Evolutionary conservation across 2,113 vertebrate genomes (phyloP).

Genomic region (Platanista minor): DNA sequence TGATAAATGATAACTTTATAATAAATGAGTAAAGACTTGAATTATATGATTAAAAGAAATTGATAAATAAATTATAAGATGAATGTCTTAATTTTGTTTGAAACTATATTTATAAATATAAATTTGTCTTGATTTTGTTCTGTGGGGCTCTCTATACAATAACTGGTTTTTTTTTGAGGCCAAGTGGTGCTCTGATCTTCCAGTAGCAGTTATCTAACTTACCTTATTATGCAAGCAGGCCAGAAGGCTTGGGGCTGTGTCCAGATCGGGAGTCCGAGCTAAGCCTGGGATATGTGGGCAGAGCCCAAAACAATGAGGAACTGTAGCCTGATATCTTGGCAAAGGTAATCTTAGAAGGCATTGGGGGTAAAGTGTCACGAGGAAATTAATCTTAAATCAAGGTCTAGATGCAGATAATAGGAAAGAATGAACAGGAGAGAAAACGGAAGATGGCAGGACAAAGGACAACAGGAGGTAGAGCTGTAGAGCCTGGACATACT

Average conservation of each 20-base stretch:
- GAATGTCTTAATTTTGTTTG: slow-evolving; percentile 12
- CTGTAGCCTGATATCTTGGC: neutral
- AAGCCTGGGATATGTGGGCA: neutral
- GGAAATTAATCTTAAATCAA: neutral
- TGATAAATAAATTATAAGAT: neutral
- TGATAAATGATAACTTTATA: slow-evolving; percentile 14
- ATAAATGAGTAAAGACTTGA: neutral
- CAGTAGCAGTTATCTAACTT: neutral
- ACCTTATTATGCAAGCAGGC: neutral
- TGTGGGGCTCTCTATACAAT: neutral
- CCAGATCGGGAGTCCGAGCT: neutral
- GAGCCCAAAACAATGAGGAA: neutral
- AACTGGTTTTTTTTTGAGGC: neutral
- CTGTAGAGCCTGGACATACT: neutral
- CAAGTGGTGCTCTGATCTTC: neutral
- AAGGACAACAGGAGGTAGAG: neutral
- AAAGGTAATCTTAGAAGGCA: neutral
- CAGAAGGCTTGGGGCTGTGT: neutral
- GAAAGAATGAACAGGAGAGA: neutral
- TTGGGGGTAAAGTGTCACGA: neutral
- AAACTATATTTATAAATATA: neutral
- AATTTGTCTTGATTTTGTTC: neutral
- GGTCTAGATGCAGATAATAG: neutral
- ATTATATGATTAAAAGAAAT: neutral
- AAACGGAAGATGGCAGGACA: neutral